These are phyloP conservation scores for Mormyrus lacerda DNA, from an alignment of 2,113 vertebrate genomes.

Conservation along the genomic window DNA sequence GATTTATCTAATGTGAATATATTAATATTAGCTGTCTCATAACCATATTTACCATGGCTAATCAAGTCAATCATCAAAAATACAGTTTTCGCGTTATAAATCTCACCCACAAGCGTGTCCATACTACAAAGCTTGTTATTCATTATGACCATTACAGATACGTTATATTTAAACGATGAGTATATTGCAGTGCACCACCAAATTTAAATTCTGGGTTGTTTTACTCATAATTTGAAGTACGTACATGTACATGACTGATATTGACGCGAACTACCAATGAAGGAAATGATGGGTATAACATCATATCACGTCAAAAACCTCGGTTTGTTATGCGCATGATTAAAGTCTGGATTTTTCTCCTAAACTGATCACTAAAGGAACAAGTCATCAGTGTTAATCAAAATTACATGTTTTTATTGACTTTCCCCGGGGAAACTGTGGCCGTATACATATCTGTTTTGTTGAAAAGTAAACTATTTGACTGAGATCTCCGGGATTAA, in stretches of 20 bases:
- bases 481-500: not conserved
- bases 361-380: not conserved
- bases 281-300: not conserved
- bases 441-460: not conserved
- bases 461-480: not conserved
- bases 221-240: not conserved
- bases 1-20: not conserved
- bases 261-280: not conserved
- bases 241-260: not conserved
- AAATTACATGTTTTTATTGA: not conserved
- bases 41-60: not conserved
- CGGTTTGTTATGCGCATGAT: not conserved
- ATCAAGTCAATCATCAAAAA: not conserved
- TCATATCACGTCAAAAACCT: not conserved
- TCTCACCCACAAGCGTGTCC: not conserved
- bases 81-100: not conserved
- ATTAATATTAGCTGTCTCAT: not conserved
- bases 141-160: not conserved
- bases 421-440: not conserved
- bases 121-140: not conserved
- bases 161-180: not conserved
- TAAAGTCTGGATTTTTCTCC: not conserved
- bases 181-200: not conserved
- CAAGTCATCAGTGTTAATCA: not conserved
- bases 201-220: not conserved